phyloP scores from a whole-genome alignment of 2,888 invertebrate genomes.

The Cactoblastis cactorum region DNA sequence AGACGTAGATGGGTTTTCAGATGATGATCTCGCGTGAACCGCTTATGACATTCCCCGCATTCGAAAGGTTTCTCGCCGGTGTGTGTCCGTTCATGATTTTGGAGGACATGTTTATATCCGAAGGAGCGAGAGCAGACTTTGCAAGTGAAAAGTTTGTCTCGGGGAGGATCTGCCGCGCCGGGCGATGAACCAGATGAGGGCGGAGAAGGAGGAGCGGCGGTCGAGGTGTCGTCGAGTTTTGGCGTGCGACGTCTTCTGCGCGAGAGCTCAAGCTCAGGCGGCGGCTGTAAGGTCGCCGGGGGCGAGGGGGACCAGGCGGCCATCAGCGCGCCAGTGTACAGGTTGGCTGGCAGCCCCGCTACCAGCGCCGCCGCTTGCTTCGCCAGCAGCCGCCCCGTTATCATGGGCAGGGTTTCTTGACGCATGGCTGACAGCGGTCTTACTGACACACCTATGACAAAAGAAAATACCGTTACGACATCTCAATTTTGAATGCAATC shows the following conservation, averaged over 20 bases:
- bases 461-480: conserved; percentile 5
- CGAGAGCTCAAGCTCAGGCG: conserved; percentile 63
- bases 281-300: conserved; percentile 76
- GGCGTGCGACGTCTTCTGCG: conserved; percentile 71
- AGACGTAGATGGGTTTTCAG: conserved; percentile 95
- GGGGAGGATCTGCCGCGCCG: conserved; percentile 70
- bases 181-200: conserved; percentile 75
- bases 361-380: conserved; percentile 74
- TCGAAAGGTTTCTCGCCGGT: conserved; percentile 97
- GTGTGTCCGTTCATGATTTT: conserved; percentile 96
- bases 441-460: conserved; percentile 67
- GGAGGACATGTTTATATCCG: conserved; percentile 95
- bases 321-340: conserved; percentile 82
- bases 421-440: conserved; percentile 72
- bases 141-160: conserved; percentile 93
- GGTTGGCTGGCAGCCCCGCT: conserved; percentile 80
- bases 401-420: conserved; percentile 70
- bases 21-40: conserved; percentile 95
- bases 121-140: conserved; percentile 92
- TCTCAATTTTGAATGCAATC: background rate
- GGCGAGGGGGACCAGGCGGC: conserved; percentile 78
- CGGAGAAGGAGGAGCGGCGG: conserved; percentile 56
- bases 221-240: conserved; percentile 60
- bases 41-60: conserved; percentile 93
- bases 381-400: conserved; percentile 76